Evolutionary conservation across 1,140 invertebrate species (phyloP), one percentile per base, ranked within the genome.

Genomic region (Scaptomyza graminum): DNA sequence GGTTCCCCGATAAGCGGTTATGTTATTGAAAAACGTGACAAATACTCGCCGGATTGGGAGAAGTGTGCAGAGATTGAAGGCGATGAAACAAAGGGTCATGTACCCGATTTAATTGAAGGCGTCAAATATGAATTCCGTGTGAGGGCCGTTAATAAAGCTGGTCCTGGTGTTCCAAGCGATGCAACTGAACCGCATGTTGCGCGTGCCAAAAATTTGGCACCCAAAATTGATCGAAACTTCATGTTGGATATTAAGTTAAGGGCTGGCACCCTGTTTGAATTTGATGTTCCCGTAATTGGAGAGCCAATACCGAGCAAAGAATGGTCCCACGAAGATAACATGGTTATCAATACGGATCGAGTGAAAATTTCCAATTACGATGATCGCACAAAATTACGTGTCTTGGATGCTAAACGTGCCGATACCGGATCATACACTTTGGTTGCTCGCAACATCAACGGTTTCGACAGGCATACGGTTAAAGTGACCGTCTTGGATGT

Each of bases 11-110:
- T 99, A 75, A 97, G 96, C 13, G 96, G 96, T 7, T 99, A 99
- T 76, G 93, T 99, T 22, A 97, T 99, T 92, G 98, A 99, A 91
- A 99, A 99, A 93, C 96, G 97, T 79, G 97, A 98, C 87, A 97
- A 97, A 90, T 97, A 96, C 90, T 95, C 94, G 91, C 96, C 95
- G 6, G 95, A 95, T 57, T 97, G 97, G 97, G 96, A 97, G 90
- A 96, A 96, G 87, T 97, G 96, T 92, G 95, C 95, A 18, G 95
- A 97, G 79, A 94, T 97, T 68, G 95, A 95, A 47, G 97, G 96
- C 51, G 96, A 99, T 88, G 94, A 95, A 13, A 96, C 96, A 25
- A 94, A 93, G 51, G 97, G 96, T 4, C 96, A 95, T 89, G 97
- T 99, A 3, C 94, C 96, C 13, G 96, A 97, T 87, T 93, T 99